A percentile compares a stretch with the other conserved stretches of the same genome.
Evolutionary conservation across 1,140 invertebrate species (phyloP).

Genomic region (Tetramorium parvispinum): DNA sequence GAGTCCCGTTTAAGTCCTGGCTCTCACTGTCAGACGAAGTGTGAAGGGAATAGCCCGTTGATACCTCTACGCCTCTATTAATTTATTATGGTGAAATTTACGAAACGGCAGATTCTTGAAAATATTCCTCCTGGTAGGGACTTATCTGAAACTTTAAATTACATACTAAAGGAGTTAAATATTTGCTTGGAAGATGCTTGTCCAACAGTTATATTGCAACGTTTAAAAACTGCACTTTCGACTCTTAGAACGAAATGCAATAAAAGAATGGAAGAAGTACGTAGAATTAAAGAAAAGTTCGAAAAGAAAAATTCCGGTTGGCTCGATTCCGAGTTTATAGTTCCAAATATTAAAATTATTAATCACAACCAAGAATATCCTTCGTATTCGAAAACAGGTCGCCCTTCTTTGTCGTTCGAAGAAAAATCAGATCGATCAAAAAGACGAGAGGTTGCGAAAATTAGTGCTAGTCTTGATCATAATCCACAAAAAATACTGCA

Average conservation of each 20-base stretch:
- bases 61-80: not conserved
- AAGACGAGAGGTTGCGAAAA: not conserved
- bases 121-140: not conserved
- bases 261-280: not conserved
- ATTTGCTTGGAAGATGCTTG: not conserved
- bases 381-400: not conserved
- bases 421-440: not conserved
- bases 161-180: not conserved
- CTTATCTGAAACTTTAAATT: not conserved
- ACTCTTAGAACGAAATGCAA: not conserved
- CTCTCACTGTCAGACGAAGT: no score
- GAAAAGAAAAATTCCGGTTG: not conserved
- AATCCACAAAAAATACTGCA: not conserved
- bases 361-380: not conserved
- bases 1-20: no score
- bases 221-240: not conserved
- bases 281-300: not conserved
- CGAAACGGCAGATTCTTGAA: not conserved
- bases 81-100: not conserved
- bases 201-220: not conserved
- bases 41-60: no score
- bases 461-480: not conserved
- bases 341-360: not conserved
- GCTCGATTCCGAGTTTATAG: not conserved
- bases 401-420: not conserved